phyloP scores from a whole-genome alignment of 2,113 vertebrate species.

The Bubo scandiacus region DNA sequence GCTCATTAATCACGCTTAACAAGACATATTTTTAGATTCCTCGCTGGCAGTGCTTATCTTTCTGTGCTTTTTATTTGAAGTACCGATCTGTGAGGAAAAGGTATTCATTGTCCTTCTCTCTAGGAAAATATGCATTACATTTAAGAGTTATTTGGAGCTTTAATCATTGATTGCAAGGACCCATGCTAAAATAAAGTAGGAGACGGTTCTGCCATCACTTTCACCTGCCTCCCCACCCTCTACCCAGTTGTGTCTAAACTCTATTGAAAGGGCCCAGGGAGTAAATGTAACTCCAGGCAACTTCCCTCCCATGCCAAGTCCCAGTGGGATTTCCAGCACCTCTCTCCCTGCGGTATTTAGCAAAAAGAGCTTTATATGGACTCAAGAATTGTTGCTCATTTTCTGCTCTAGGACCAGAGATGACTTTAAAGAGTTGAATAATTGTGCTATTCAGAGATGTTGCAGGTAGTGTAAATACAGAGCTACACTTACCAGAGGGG shows the following conservation, averaged over 20 bases:
- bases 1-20: conserved; percentile 57
- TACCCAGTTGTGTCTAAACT: background rate
- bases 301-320: background rate
- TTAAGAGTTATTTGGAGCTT: background rate
- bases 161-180: background rate
- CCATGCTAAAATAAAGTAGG: background rate
- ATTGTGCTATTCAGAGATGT: background rate
- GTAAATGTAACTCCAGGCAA: background rate
- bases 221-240: background rate
- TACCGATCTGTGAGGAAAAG: background rate
- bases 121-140: background rate
- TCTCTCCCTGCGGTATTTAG: background rate
- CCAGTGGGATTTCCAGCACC: background rate
- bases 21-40: conserved; percentile 50
- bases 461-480: background rate
- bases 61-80: conserved; percentile 30
- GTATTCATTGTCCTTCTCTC: background rate
- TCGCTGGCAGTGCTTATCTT: background rate
- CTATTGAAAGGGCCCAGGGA: background rate
- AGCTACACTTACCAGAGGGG: background rate
- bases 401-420: background rate
- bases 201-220: background rate
- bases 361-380: background rate
- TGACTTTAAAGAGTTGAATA: background rate
- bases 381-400: background rate